phyloP scores from a whole-genome alignment of 2,888 invertebrate genomes.

The Pasiphila rectangulata region DNA sequence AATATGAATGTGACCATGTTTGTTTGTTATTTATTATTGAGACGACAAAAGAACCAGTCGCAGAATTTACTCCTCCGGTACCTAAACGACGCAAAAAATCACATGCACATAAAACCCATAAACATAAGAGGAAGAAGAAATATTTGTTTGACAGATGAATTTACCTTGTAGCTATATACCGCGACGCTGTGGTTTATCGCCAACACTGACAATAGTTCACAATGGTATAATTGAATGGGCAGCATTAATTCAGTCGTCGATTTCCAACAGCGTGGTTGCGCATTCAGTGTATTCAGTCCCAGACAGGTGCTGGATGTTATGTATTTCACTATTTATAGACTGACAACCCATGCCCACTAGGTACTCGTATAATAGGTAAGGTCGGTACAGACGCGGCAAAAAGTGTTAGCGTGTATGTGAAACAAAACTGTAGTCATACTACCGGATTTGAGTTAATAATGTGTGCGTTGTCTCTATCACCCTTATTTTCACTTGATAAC shows the following conservation, averaged over 20 bases:
- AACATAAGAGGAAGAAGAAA: not conserved
- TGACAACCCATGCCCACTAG: slow-evolving; percentile 14
- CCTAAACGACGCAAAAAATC: too few species aligned
- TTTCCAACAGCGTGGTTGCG: slow-evolving; percentile 7
- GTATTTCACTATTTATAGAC: slow-evolving; percentile 26
- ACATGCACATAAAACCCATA: too few species aligned
- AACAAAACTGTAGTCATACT: too few species aligned
- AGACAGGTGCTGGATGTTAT: slow-evolving; percentile 22
- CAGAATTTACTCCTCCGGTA: too few species aligned
- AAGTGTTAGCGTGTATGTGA: not conserved
- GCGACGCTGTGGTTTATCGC: not conserved
- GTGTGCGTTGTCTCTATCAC: too few species aligned
- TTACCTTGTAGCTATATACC: not conserved
- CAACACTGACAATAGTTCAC: slow-evolving; percentile 5
- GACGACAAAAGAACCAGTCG: too few species aligned
- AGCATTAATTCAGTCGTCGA: slow-evolving; percentile 12
- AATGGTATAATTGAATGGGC: slow-evolving; percentile 13
- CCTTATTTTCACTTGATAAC: too few species aligned
- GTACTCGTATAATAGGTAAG: slow-evolving; percentile 5
- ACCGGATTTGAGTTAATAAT: too few species aligned
- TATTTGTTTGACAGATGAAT: not conserved
- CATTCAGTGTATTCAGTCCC: slow-evolving; percentile 14
- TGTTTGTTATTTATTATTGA: too few species aligned
- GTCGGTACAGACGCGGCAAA: slow-evolving; percentile 7
- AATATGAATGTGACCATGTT: too few species aligned